These are phyloP conservation scores for Prunella fulvescens DNA, from an alignment of 2,113 vertebrate species.

Conservation along the genomic window DNA sequence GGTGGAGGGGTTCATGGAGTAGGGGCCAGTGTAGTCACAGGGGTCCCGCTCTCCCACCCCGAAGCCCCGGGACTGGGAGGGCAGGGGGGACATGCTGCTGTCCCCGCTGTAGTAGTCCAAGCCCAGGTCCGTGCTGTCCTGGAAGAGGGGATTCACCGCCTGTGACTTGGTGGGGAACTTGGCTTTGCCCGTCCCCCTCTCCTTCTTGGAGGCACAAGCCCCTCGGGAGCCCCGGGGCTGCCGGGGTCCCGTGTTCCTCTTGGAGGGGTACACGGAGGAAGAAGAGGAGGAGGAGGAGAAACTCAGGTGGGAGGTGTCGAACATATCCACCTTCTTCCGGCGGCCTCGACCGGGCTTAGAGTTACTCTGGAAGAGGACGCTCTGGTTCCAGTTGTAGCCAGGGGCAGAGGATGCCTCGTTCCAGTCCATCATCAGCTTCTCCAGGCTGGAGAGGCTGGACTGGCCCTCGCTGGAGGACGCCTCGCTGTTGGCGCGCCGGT, in stretches of 20 bases:
- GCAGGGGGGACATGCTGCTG: slow-evolving; percentile 94
- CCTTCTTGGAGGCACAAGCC: slow-evolving; percentile 87
- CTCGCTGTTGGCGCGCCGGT: slow-evolving; percentile 83
- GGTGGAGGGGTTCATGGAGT: slow-evolving; percentile 94
- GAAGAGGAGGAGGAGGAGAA: slow-evolving; percentile 87
- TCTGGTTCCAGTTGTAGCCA: slow-evolving; percentile 98
- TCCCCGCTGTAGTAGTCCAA: slow-evolving; percentile 97
- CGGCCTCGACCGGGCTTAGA: slow-evolving; percentile 91
- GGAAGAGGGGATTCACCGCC: slow-evolving; percentile 84
- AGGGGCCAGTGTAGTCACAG: slow-evolving; percentile 94
- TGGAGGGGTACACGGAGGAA: slow-evolving; percentile 85
- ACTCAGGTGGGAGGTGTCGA: slow-evolving; percentile 80
- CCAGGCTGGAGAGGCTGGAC: slow-evolving; percentile 95
- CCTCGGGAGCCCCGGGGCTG: slow-evolving; percentile 86
- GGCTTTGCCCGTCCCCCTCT: slow-evolving; percentile 82
- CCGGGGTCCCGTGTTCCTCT: slow-evolving; percentile 84
- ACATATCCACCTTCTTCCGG: slow-evolving; percentile 91
- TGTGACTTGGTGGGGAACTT: slow-evolving; percentile 81
- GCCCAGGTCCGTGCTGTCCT: slow-evolving; percentile 84
- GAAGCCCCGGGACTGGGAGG: slow-evolving; percentile 87
- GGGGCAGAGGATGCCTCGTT: slow-evolving; percentile 91
- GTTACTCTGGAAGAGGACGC: slow-evolving; percentile 92
- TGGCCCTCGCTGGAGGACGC: slow-evolving; percentile 83
- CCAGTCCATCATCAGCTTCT: slow-evolving; percentile 99
- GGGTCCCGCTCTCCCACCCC: slow-evolving; percentile 85